Evolutionary conservation across 2,113 vertebrate genomes (phyloP).

Genomic region (Aythya baeri): DNA sequence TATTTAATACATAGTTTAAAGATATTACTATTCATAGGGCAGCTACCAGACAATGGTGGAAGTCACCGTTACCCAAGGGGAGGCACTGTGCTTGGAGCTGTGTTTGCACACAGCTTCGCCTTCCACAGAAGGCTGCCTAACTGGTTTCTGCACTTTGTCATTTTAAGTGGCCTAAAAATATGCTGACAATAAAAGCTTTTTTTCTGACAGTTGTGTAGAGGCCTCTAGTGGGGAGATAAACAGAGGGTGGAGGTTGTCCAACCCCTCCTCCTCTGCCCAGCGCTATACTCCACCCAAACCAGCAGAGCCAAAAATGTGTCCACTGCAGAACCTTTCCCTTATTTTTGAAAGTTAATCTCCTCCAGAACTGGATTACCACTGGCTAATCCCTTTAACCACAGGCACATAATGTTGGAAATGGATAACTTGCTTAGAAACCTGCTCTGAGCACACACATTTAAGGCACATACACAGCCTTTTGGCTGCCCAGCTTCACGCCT

Average conservation of each 20-base stretch:
- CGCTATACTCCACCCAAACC: neutral
- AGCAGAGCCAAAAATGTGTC: conserved; percentile 45
- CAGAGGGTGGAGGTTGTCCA: conserved; percentile 5
- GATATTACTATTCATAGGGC: neutral
- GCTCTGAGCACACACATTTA: neutral
- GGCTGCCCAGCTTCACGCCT: neutral
- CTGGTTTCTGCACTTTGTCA: conserved; percentile 59
- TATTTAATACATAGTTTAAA: neutral
- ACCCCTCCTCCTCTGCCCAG: neutral
- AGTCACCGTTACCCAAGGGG: neutral
- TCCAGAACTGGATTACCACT: conserved; percentile 52
- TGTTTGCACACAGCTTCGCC: neutral
- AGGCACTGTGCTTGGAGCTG: neutral
- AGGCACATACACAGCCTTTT: neutral
- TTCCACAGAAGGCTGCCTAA: conserved; percentile 5
- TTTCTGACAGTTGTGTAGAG: conserved; percentile 54
- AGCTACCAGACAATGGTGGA: neutral
- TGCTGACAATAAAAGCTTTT: conserved; percentile 62
- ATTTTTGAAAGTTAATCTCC: conserved; percentile 49
- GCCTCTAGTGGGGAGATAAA: conserved; percentile 56
- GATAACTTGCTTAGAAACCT: conserved; percentile 39
- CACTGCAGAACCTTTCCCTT: conserved; percentile 20
- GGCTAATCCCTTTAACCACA: conserved; percentile 62
- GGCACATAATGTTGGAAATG: conserved; percentile 30
- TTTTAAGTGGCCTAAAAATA: conserved; percentile 52